Conservation (phyloP, 2,888 invertebrate genomes). For the Noctua janthina region DNA sequence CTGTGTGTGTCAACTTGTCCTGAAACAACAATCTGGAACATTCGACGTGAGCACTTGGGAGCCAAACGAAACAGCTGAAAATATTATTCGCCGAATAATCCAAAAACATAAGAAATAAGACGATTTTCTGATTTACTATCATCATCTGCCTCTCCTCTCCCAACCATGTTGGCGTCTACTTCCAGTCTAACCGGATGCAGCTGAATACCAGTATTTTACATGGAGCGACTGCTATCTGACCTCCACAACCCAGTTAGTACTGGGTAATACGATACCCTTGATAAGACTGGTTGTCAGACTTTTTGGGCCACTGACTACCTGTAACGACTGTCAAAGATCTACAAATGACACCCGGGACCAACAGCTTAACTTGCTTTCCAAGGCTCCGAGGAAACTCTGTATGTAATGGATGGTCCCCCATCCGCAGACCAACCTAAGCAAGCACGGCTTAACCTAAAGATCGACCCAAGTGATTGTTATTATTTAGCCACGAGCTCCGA, state of each 20-base stretch:
- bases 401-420: too few species aligned
- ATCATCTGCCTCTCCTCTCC: not conserved
- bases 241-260: not conserved
- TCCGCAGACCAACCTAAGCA: too few species aligned
- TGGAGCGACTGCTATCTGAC: not conserved
- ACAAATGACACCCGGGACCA: too few species aligned
- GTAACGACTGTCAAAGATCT: not conserved
- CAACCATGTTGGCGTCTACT: not conserved
- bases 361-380: too few species aligned
- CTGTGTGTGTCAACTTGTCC: not conserved
- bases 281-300: not conserved
- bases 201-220: not conserved
- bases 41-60: not conserved
- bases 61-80: not conserved
- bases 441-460: too few species aligned
- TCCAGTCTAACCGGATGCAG: not conserved
- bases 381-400: too few species aligned
- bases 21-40: not conserved
- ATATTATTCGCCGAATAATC: not conserved
- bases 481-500: too few species aligned
- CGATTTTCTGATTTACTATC: not conserved
- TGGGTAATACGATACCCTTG: not conserved
- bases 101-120: not conserved
- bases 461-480: too few species aligned
- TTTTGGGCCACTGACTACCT: not conserved